These are phyloP conservation scores for Exocentrus adspersus DNA, from an alignment of 2,888 invertebrate species.

Conservation along the genomic window DNA sequence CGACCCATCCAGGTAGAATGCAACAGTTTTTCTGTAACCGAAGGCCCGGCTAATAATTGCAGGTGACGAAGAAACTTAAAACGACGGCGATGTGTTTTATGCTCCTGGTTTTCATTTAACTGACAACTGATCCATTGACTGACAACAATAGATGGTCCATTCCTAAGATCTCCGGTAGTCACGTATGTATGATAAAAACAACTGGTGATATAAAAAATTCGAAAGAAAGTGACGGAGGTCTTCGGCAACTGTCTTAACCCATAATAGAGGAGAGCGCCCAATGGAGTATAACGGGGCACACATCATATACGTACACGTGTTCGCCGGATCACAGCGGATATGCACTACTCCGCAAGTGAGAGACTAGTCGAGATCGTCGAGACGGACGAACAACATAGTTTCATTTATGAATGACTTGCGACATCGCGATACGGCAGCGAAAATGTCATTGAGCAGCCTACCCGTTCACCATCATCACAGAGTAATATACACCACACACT, in stretches of 20 bases:
- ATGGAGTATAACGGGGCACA: slow-evolving; percentile 18
- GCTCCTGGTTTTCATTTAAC: no score
- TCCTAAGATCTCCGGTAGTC: no score
- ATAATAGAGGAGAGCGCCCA: slow-evolving; percentile 13
- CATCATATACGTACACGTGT: slow-evolving; percentile 20
- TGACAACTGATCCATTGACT: no score
- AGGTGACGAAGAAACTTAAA: no score
- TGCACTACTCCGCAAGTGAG: slow-evolving; percentile 5
- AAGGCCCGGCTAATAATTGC: no score
- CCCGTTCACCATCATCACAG: slow-evolving; percentile 20
- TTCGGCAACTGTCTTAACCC: slow-evolving; percentile 26
- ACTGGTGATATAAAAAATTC: neutral
- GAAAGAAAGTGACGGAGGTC: slow-evolving; percentile 23
- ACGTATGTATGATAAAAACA: no score
- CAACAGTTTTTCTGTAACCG: no score
- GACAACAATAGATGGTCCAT: no score
- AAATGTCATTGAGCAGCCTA: slow-evolving; percentile 43
- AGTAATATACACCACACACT: neutral
- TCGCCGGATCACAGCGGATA: slow-evolving; percentile 4
- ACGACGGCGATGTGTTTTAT: no score
- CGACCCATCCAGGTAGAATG: no score
- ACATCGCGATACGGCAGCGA: slow-evolving; percentile 39
- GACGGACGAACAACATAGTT: slow-evolving; percentile 41
- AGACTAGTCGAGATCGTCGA: no score
- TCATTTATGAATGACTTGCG: slow-evolving; percentile 46